Percentiles rank a stretch among this genome's conserved stretches.
These are phyloP conservation scores for Anableps anableps DNA, from an alignment of 2,797 vertebrate species.

Conservation along the genomic window DNA sequence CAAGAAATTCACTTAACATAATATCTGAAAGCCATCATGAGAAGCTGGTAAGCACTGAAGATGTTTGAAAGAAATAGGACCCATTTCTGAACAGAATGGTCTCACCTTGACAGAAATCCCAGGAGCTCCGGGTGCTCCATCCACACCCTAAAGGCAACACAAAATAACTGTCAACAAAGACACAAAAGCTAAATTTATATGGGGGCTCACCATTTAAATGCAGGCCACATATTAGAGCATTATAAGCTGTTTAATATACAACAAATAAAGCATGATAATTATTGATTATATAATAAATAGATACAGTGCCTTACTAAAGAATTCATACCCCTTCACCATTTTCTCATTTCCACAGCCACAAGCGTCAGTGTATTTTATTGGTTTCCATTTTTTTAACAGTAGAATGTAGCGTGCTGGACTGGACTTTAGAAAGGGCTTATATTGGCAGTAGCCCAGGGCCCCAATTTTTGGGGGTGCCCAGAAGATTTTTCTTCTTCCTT, in stretches of 20 bases:
- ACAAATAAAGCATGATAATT: background rate
- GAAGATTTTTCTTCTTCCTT: too few species aligned
- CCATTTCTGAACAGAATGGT: background rate
- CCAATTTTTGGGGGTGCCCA: too few species aligned
- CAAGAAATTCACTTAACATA: background rate
- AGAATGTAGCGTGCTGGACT: background rate
- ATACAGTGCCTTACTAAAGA: too few species aligned
- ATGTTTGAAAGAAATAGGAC: background rate
- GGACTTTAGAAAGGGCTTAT: too few species aligned
- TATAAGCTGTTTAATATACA: background rate
- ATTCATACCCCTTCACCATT: too few species aligned
- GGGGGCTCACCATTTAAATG: background rate
- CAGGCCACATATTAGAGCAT: background rate
- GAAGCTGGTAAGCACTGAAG: background rate
- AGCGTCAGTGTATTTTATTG: background rate
- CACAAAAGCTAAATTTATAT: background rate
- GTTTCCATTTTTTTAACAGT: background rate
- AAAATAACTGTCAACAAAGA: background rate
- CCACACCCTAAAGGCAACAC: constrained; percentile 73
- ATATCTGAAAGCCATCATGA: background rate
- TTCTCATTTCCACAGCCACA: background rate
- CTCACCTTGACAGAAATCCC: constrained; percentile 80
- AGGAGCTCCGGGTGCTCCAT: constrained; percentile 73
- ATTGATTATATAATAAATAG: background rate
- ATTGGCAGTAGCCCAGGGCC: too few species aligned